Evolutionary conservation across 1,140 invertebrate genomes (phyloP), one percentile per base, ranked within the genome.

Genomic region (Drosophila eugracilis): DNA sequence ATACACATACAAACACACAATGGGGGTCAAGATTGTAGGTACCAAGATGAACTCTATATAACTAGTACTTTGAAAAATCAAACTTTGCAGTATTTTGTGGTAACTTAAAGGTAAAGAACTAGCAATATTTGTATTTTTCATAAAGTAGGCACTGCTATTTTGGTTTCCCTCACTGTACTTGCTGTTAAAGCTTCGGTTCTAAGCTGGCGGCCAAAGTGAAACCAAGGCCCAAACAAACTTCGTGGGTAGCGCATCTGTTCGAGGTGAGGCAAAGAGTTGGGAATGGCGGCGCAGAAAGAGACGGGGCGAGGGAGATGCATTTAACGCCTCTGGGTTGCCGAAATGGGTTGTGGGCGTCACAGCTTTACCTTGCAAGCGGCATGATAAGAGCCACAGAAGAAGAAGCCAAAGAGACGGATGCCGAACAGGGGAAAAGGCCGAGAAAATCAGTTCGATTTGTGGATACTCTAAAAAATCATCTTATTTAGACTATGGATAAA

Each of bases 261-360:
- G 19, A 7, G 10, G 14, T 15, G 58, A 26, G 48, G 36, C 17
- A 47, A 49, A 10, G 34, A 32, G 26, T 39, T n/a, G 19, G 28
- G 1, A 7, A 36, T 21, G 9, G 7, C 22, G 9, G 7, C 5
- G 22, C 1, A 17, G 52, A 32, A 12, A 17, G 17, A 32, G 53
- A 24, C 19, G 22, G 37, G 28, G 57, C 24, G 17, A n/a, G 26
- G 30, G 49, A 52, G 72, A 66, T 65, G 60, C 62, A 75, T 75
- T 75, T 67, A 52, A 75, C 59, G 72, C 72, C 50, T 58, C 54
- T 72, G 69, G 69, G 63, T 41, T 24, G 45, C 60, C 42, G 30
- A 71, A 72, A 72, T 59, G 44, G 36, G 69, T 75, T 74, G 72
- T 75, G 72, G 72, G 72, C 72, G 72, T 74, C 50, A 44, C 48